These are phyloP conservation scores for Perithous albicinctus DNA, from an alignment of 2,888 invertebrate species.

Conservation along the genomic window DNA sequence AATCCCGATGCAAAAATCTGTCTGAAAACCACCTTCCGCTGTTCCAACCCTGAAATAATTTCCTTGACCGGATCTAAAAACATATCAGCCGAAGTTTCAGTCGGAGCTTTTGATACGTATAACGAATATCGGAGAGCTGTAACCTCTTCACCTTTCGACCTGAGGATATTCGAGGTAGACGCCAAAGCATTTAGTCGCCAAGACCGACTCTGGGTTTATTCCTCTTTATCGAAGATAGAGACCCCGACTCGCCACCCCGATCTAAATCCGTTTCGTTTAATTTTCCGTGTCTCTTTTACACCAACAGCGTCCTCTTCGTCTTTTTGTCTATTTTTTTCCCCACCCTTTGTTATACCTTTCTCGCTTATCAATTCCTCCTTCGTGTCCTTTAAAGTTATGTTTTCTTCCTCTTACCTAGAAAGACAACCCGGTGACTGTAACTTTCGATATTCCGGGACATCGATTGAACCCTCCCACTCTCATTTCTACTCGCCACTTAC, in stretches of 20 bases:
- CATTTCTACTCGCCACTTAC: slow-evolving; percentile 1
- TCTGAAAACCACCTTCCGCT: neutral
- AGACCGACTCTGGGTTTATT: slow-evolving; percentile 57
- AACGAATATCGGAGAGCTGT: slow-evolving; percentile 25
- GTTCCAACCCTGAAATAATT: neutral
- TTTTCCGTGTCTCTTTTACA: neutral
- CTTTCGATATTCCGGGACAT: slow-evolving; percentile 61
- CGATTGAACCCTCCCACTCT: slow-evolving; percentile 43
- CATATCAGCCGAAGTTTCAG: neutral
- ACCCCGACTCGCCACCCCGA: slow-evolving; percentile 38
- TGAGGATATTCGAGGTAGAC: slow-evolving; percentile 33
- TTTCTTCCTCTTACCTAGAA: slow-evolving; percentile 1
- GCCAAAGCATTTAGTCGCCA: slow-evolving; percentile 9
- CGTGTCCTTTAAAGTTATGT: neutral
- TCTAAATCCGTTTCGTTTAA: slow-evolving; percentile 61
- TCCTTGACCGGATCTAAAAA: neutral
- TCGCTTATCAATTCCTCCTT: neutral
- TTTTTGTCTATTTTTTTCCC: neutral
- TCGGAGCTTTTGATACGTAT: neutral
- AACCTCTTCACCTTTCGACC: slow-evolving; percentile 72
- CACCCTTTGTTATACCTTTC: neutral
- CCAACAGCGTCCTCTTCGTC: too few species aligned
- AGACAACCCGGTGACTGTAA: slow-evolving; percentile 24
- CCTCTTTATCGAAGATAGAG: slow-evolving; percentile 55
- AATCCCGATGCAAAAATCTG: neutral